phyloP scores from a whole-genome alignment of 2,797 vertebrate species.

The Garrulus glandarius region DNA sequence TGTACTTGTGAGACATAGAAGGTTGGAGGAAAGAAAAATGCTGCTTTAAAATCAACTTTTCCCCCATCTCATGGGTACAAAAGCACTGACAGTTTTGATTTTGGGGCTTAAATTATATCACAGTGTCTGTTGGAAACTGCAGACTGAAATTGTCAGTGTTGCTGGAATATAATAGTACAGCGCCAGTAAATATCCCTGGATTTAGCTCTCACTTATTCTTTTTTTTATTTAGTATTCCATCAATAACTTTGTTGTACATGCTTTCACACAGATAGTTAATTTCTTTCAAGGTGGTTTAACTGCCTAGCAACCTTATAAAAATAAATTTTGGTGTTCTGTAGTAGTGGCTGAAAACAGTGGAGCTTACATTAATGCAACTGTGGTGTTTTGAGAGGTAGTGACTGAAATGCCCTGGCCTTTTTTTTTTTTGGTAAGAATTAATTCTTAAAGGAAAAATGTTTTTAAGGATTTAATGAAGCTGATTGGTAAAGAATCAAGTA shows the following conservation, averaged over 20 bases:
- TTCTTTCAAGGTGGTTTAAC: conserved; percentile 39
- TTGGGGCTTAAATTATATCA: neutral
- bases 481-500: neutral
- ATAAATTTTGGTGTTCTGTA: conserved; percentile 3
- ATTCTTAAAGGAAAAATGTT: neutral
- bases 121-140: conserved; percentile 4
- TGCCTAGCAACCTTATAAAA: conserved; percentile 55
- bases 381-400: neutral
- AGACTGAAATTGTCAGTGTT: conserved; percentile 23
- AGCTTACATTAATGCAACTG: neutral
- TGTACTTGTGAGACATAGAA: neutral
- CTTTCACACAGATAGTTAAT: conserved; percentile 14
- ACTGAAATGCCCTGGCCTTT: neutral
- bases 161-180: neutral
- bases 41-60: neutral
- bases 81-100: conserved; percentile 48
- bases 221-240: conserved; percentile 37
- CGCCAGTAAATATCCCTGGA: neutral
- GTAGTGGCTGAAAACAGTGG: neutral
- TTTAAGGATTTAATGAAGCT: neutral
- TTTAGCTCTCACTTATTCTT: neutral
- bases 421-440: neutral
- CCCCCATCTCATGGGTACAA: neutral
- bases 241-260: conserved; percentile 43
- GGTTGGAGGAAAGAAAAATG: neutral